A percentile compares a stretch with the other conserved stretches of the same genome.
phyloP scores from a whole-genome alignment of 2,888 invertebrate species.

The Panopea generosa region DNA sequence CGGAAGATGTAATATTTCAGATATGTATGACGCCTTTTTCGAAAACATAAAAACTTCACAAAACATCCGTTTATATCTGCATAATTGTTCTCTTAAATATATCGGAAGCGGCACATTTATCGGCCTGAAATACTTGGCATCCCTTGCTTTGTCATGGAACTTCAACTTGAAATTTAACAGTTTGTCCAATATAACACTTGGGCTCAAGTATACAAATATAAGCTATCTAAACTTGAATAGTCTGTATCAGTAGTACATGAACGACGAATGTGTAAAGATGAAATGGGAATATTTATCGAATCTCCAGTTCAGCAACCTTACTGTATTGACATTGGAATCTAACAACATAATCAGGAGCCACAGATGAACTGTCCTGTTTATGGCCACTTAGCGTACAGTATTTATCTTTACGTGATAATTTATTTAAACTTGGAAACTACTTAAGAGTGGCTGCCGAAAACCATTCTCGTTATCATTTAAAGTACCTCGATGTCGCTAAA shows the following conservation, averaged over 20 bases:
- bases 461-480: background rate
- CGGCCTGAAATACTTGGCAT: background rate
- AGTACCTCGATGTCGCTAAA: conserved; percentile 14
- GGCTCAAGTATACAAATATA: background rate
- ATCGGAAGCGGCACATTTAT: conserved; percentile 4
- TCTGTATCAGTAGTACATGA: conserved; percentile 1
- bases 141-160: conserved; percentile 27
- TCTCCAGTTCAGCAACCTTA: background rate
- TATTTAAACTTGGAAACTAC: conserved; percentile 18
- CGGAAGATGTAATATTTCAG: conserved; percentile 13
- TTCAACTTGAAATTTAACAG: conserved; percentile 1
- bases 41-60: background rate
- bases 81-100: conserved; percentile 13
- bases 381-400: conserved; percentile 10
- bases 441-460: background rate
- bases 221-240: conserved; percentile 20
- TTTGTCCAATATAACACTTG: conserved; percentile 16
- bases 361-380: background rate
- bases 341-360: conserved; percentile 6
- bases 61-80: conserved; percentile 1
- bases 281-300: background rate
- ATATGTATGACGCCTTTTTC: background rate
- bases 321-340: conserved; percentile 7
- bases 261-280: conserved; percentile 1
- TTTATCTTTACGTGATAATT: conserved; percentile 16